Evolutionary conservation across 2,113 vertebrate species (phyloP).

Genomic region (Pyrgilauda ruficollis): DNA sequence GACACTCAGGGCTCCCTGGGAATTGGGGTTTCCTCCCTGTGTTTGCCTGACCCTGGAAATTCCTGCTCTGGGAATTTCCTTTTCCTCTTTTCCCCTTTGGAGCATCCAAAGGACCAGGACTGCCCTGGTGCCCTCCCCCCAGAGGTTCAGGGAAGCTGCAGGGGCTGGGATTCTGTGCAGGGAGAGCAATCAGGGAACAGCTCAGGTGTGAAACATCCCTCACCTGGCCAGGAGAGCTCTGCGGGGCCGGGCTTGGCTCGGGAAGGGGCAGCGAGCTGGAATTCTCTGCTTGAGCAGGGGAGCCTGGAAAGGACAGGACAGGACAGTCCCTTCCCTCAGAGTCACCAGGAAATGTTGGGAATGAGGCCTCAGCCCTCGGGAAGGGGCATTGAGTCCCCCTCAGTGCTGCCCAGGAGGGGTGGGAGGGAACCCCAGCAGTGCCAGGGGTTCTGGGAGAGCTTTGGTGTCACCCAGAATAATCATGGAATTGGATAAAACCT

Average conservation of each 20-base stretch:
- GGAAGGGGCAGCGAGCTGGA: neutral
- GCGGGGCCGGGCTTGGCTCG: neutral
- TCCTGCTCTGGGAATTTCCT: neutral
- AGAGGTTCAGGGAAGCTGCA: neutral
- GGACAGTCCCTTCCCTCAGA: neutral
- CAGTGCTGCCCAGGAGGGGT: neutral
- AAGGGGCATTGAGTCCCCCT: neutral
- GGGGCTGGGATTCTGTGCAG: fast-evolving
- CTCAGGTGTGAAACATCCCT: neutral
- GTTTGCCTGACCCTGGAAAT: neutral
- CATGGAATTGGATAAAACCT: neutral
- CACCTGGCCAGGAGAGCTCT: neutral
- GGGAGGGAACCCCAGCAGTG: too few species aligned
- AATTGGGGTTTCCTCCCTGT: neutral
- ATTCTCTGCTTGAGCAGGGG: neutral
- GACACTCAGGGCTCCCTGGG: too few species aligned
- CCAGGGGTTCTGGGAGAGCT: too few species aligned
- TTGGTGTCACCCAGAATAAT: fast-evolving
- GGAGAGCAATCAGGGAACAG: neutral
- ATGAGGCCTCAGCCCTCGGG: neutral
- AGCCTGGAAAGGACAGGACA: neutral
- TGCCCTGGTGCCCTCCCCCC: neutral
- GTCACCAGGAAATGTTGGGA: neutral
- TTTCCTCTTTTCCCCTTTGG: neutral
- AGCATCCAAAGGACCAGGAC: neutral